These are phyloP conservation scores for Palythoa caribaeorum DNA, from an alignment of 92 coral and sea anemone genomes.

Conservation along the genomic window DNA sequence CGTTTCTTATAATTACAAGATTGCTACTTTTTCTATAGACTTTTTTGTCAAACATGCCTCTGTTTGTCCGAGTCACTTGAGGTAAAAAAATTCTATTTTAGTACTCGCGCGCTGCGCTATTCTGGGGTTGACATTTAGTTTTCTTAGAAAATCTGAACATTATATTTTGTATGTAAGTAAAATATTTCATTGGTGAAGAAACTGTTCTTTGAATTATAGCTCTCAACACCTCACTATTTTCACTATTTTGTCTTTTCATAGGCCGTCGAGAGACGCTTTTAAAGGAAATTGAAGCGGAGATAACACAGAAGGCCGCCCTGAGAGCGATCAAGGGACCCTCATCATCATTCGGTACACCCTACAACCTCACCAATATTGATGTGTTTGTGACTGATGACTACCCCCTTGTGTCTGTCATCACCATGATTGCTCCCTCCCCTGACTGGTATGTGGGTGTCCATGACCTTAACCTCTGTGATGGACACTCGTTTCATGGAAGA, in stretches of 20 bases:
- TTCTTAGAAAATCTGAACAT: no score
- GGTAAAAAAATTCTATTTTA: no score
- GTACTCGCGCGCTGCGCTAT: no score
- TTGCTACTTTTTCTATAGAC: no score
- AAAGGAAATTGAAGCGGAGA: background rate
- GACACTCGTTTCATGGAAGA: slow-evolving; percentile 20
- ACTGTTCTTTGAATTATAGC: no score
- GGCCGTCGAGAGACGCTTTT: background rate
- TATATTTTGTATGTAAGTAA: no score
- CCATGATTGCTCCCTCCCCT: slow-evolving; percentile 54
- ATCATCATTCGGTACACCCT: background rate
- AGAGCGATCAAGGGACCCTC: background rate
- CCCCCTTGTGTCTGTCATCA: slow-evolving; percentile 51
- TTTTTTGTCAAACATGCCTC: no score
- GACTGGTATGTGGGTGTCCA: slow-evolving; percentile 58
- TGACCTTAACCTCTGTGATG: slow-evolving; percentile 36
- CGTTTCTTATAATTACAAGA: no score
- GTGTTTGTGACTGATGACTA: slow-evolving; percentile 35
- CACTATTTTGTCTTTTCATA: background rate
- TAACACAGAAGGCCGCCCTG: background rate
- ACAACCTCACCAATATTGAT: background rate
- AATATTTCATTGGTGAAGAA: no score
- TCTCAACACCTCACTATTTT: no score
- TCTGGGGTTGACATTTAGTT: no score
- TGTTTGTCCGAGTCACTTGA: no score